phyloP scores from a whole-genome alignment of 2,113 vertebrate genomes.

The Pachyramphus minor region DNA sequence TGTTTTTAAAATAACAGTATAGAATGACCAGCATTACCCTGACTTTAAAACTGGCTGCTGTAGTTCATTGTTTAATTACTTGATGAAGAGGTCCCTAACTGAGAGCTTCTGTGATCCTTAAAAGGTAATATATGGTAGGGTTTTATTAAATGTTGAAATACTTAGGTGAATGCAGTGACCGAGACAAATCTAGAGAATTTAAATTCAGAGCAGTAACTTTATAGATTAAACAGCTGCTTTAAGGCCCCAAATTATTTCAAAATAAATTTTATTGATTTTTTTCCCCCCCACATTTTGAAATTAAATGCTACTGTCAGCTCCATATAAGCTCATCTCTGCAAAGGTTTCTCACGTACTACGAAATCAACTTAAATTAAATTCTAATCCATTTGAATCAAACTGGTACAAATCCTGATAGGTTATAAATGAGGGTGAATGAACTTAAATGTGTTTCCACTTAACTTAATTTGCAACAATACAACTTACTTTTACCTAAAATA shows the following conservation, averaged over 20 bases:
- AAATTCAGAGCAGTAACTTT: conserved; percentile 7
- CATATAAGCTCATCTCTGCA: not conserved
- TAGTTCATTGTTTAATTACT: not conserved
- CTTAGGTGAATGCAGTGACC: conserved; percentile 35
- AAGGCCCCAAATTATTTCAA: conserved; percentile 30
- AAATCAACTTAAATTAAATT: not conserved
- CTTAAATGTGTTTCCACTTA: not conserved
- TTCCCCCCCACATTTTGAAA: not conserved
- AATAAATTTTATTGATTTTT: conserved; percentile 21
- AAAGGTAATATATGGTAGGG: not conserved
- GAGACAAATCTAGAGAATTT: conserved; percentile 9
- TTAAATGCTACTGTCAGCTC: conserved; percentile 6
- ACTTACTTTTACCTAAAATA: not conserved
- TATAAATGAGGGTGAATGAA: not conserved
- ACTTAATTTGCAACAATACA: not conserved
- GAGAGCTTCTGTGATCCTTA: not conserved
- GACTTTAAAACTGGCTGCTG: not conserved
- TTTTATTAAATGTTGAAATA: conserved; percentile 51
- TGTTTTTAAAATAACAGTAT: not conserved
- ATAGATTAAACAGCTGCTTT: conserved; percentile 39
- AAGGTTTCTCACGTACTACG: not conserved
- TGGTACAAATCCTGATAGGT: not conserved
- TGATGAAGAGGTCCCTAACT: not conserved
- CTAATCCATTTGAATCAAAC: not conserved
- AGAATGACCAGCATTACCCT: not conserved